These are phyloP conservation scores for Isichthys henryi DNA, from an alignment of 2,113 vertebrate species.

Conservation along the genomic window DNA sequence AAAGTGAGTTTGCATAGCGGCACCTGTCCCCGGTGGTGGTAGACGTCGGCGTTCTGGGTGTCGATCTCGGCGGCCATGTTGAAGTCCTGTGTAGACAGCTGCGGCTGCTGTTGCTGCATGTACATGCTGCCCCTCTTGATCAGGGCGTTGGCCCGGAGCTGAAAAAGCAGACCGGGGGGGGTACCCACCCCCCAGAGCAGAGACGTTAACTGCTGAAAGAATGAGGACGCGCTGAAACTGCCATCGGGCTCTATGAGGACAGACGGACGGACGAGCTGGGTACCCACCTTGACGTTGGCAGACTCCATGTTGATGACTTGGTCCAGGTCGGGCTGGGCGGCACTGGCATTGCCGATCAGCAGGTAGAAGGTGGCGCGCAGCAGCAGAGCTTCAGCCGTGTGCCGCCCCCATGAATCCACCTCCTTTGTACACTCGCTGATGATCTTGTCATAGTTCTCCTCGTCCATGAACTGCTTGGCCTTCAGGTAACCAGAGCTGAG, in stretches of 20 bases:
- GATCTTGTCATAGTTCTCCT: constrained; percentile 99
- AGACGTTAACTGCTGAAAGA: not conserved
- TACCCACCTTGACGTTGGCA: constrained; percentile 84
- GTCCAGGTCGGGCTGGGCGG: constrained; percentile 90
- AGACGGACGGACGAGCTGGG: not conserved
- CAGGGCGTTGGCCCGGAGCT: constrained; percentile 87
- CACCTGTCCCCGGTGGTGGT: constrained; percentile 95
- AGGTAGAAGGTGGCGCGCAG: constrained; percentile 94
- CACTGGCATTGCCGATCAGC: constrained; percentile 87
- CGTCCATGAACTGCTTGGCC: constrained; percentile 98
- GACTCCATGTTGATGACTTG: constrained; percentile 87
- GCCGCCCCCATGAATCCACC: constrained; percentile 81
- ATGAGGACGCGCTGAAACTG: not conserved
- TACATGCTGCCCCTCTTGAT: constrained; percentile 98
- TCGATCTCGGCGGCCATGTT: constrained; percentile 93
- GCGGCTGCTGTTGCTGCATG: constrained; percentile 95
- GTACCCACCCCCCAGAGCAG: not conserved
- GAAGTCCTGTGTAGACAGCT: constrained; percentile 87
- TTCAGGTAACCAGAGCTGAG: constrained; percentile 85
- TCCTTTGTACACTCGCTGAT: constrained; percentile 98
- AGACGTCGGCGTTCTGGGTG: constrained; percentile 88
- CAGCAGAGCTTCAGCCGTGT: constrained; percentile 85
- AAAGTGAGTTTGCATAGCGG: not conserved
- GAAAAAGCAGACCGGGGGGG: not conserved
- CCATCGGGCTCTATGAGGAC: not conserved